Evolutionary conservation across 2,113 vertebrate genomes (phyloP).

Genomic region (Parus major): DNA sequence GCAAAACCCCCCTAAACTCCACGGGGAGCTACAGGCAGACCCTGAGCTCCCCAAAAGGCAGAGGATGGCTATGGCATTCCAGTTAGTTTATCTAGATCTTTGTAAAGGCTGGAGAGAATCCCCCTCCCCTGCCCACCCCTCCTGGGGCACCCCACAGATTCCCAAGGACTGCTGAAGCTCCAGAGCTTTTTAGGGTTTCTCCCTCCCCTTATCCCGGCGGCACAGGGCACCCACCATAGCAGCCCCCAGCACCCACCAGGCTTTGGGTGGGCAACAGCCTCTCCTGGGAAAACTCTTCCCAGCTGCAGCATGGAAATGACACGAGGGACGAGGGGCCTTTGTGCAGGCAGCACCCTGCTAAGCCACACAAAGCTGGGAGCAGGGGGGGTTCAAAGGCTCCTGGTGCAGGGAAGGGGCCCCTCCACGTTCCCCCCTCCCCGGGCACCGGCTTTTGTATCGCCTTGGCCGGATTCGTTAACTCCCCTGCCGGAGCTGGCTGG

Average conservation of each 20-base stretch:
- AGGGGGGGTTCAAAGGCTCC: slow-evolving; percentile 50
- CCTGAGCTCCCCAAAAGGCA: neutral
- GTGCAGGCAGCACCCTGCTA: slow-evolving; percentile 63
- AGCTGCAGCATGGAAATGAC: neutral
- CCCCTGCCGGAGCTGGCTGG: slow-evolving; percentile 46
- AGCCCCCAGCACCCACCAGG: neutral
- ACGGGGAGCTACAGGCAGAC: neutral
- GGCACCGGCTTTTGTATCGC: slow-evolving; percentile 68
- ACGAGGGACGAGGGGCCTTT: slow-evolving; percentile 38
- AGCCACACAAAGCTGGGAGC: slow-evolving; percentile 54
- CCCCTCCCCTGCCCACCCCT: neutral
- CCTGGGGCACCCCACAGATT: neutral
- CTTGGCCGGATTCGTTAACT: slow-evolving; percentile 59
- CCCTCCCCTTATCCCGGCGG: accelerated
- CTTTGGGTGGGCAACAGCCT: accelerated
- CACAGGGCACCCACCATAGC: neutral
- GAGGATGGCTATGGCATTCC: accelerated
- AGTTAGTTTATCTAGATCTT: neutral
- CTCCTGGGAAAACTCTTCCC: slow-evolving; percentile 50
- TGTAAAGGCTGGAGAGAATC: neutral
- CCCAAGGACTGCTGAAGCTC: accelerated
- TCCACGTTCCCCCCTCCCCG: slow-evolving; percentile 13
- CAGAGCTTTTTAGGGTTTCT: neutral
- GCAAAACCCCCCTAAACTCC: neutral
- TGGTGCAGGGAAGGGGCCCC: slow-evolving; percentile 39